phyloP scores from a whole-genome alignment of 2,113 vertebrate genomes.

The Sapajus apella region DNA sequence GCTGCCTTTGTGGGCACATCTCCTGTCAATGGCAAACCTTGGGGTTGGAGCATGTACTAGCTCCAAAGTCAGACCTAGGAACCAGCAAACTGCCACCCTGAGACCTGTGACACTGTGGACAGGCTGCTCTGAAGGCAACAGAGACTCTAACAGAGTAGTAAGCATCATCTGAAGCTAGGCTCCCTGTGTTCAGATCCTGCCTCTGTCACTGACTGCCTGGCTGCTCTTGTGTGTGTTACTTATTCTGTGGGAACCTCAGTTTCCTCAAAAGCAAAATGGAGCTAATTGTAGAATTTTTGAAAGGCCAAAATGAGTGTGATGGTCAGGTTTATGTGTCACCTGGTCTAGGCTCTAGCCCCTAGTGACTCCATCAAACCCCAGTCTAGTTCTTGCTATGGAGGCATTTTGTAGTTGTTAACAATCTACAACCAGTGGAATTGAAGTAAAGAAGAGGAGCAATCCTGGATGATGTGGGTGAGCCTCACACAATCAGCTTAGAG shows the following conservation, averaged over 20 bases:
- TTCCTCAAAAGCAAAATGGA: not conserved
- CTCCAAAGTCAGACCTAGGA: not conserved
- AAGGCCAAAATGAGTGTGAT: not conserved
- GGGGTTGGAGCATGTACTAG: not conserved
- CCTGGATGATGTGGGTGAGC: not conserved
- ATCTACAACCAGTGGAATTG: not conserved
- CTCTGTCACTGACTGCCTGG: not conserved
- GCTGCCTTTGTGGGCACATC: not conserved
- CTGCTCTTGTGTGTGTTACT: not conserved
- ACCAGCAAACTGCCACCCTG: not conserved
- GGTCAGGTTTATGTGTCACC: not conserved
- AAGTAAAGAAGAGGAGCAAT: not conserved
- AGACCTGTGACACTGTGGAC: not conserved
- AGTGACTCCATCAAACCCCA: not conserved
- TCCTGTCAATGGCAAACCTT: not conserved
- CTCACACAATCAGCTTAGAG: not conserved
- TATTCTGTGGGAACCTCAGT: not conserved
- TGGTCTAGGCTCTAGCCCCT: not conserved
- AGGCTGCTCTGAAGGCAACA: not conserved
- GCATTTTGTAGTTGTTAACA: not conserved
- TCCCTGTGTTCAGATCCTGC: not conserved
- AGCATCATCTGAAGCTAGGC: not conserved
- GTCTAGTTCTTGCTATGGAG: not conserved
- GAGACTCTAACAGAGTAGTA: not conserved
- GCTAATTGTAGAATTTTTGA: not conserved